Conservation (phyloP, 2,113 vertebrate genomes). For the Xenotilapia caudafasciata region DNA sequence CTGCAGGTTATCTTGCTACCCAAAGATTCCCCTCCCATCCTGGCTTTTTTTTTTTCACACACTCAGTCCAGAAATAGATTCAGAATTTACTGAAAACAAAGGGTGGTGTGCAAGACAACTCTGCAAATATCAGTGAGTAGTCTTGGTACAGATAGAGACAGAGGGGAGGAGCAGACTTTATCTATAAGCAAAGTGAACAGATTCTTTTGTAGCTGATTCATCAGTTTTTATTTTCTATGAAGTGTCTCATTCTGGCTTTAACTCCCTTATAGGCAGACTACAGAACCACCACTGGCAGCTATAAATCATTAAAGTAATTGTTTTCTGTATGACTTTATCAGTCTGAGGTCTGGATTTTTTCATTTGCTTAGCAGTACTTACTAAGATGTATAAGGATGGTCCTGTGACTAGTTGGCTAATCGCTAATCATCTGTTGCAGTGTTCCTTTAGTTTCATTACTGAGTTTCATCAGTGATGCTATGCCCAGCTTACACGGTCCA, state of each 20-base stretch:
- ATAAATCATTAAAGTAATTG: not conserved
- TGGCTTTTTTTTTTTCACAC: not conserved
- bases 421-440: not conserved
- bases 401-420: not conserved
- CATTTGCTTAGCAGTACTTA: not conserved
- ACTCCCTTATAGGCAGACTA: not conserved
- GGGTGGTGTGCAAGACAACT: slow-evolving; percentile 19
- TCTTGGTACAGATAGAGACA: not conserved
- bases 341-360: not conserved
- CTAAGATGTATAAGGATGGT: not conserved
- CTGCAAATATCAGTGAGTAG: slow-evolving; percentile 31
- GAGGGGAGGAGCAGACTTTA: not conserved
- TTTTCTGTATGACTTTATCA: not conserved
- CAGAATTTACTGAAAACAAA: slow-evolving; percentile 63
- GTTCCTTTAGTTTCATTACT: not conserved
- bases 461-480: not conserved
- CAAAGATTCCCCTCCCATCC: not conserved
- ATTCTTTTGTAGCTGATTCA: not conserved
- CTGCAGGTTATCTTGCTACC: not conserved
- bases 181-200: not conserved
- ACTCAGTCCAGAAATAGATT: slow-evolving; percentile 55
- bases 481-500: not conserved
- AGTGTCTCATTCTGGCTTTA: not conserved
- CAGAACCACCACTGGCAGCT: not conserved
- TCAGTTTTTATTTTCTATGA: not conserved